Evolutionary conservation across 2,888 invertebrate genomes (phyloP), one percentile per base, ranked within the genome.

Genomic region (Aphidoletes aphidimyza): DNA sequence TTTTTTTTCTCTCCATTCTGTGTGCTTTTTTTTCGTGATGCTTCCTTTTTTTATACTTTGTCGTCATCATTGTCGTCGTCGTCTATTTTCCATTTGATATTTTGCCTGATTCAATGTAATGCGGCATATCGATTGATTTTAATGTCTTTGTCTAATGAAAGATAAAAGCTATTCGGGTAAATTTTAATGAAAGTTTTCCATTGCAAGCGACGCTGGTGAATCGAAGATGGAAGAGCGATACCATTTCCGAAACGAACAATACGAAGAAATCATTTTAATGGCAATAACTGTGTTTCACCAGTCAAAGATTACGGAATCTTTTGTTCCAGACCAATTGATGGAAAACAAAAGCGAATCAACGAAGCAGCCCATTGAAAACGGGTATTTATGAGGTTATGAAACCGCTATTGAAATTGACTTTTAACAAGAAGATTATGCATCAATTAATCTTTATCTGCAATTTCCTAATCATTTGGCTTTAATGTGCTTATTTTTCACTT

Each of bases 251-350:
- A 26, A 69, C 6, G 14, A 3, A 69, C 69, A 69, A 69, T 69
- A n/a, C n/a, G n/a, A n/a, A 30, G 69, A 30, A 30, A 34, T 69
- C 34, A 14, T 69, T n/a, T 69, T 34, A 69, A 69, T 69, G 69
- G 69, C 26, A 47, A 47, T 47, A 47, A 47, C 8, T 47, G 22
- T 22, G n/a, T n/a, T n/a, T n/a, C n/a, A n/a, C 14, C 26, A 69
- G 69, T 69, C 69, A 69, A 69, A 69, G 69, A 69, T 69, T 69
- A 69, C 14, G 69, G n/a, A 30, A 69, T 69, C 69, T 69, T 69
- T 69, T 69, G 69, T 69, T 69, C n/a, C n/a, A n/a, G n/a, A 30
- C 30, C 69, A 30, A 69, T 30, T 69, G 26, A 69, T 69, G 69
- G 14, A 69, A 69, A 69, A 54, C n/a, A 30, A 54, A 22, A 22